phyloP scores from a whole-genome alignment of 1,140 invertebrate species.

The Drosophila melanogaster region Release_6_plus_ISO1_MT NC_004354.4:11711001-11711500 shows the following conservation, averaged over 20 bases:
- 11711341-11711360: constrained; percentile 83
- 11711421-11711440: constrained; percentile 5
- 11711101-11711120: constrained; percentile 37
- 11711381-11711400: constrained; percentile 81
- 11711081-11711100: constrained; percentile 45
- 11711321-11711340: constrained; percentile 83
- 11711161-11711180: constrained; percentile 22
- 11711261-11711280: constrained; percentile 76
- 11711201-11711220: constrained; percentile 28
- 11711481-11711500: constrained; percentile 28
- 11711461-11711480: constrained; percentile 8
- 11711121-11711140: constrained; percentile 42
- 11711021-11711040: constrained; percentile 25
- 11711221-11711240: constrained; percentile 62
- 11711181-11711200: constrained; percentile 35
- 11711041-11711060: constrained; percentile 29
- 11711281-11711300: constrained; percentile 82
- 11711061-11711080: constrained; percentile 58
- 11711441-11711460: constrained; percentile 21
- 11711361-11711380: constrained; percentile 68
- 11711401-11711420: constrained; percentile 82
- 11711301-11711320: constrained; percentile 81
- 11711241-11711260: constrained; percentile 77
- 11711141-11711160: constrained; percentile 28
- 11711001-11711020: constrained; percentile 22